Base-by-base conservation (phyloP, 2,113 vertebrate genomes). In the Notothenia rossii region DNA sequence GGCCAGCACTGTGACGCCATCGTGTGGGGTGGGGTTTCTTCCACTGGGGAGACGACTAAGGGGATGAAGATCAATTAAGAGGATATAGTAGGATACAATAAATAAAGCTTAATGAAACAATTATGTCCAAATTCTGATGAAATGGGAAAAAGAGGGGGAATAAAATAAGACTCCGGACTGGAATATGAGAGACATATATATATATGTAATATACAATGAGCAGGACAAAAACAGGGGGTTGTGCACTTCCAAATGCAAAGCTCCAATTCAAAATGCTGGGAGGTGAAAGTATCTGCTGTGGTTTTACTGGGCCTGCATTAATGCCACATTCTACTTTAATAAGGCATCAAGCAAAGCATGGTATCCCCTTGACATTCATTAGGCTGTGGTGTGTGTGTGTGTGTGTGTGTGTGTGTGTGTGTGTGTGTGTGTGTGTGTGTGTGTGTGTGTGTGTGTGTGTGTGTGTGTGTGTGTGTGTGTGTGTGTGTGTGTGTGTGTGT, bases 311-410 rank as follows among this genome's bases (percentile, higher is more conserved):
- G 46, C 72, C 73, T 77, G 74, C 76, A 79, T 81, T 87, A 84
- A 83, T 60, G 36, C 12, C 60, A 79, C 51, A 73, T 81, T 84
- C 70, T 81, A 60, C 72, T 81, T 86, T 89, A 75, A 86, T 84
- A 76, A 55, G 66, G 29, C 65, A 74, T 81, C 80, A 86, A 69
- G 70, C 53, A 82, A 88, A 85, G 83, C 49, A 79, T 6, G 66
- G 69, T 46, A 84, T 77, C 53, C 81, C 79, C 71, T 65, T 86
- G 88, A 85, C 79, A 87, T 79, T 79, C 84, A 91, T 89, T 88
- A 88, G 70, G 81, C 17, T 10, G 25, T 22, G n/a, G 60, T 25
- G 54, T 46, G 22, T 51, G 54, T 72, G n/a, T 56, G 36, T 51
- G 45, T 46, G 54, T 60, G 61, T 40, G 61, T 63, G 61, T 58